Evolutionary conservation across 2,797 vertebrate genomes (phyloP).

Genomic region (Threskiornis aethiopicus): DNA sequence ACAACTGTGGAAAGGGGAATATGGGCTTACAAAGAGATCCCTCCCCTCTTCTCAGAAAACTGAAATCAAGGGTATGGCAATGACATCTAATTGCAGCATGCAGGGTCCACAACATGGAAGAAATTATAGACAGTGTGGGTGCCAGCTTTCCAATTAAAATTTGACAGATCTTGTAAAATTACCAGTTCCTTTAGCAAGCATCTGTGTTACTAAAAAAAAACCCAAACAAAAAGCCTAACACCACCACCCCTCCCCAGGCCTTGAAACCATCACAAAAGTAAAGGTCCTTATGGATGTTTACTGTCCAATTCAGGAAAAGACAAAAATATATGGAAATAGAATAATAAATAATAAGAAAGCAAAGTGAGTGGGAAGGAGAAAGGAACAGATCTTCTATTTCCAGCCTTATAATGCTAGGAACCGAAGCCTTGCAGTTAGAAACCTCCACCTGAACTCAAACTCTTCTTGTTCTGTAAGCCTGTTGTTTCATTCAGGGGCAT

Average conservation of each 20-base stretch:
- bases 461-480: not conserved
- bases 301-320: not conserved
- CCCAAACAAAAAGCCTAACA: not conserved
- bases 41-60: not conserved
- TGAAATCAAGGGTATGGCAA: not conserved
- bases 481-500: not conserved
- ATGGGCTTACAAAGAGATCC: not conserved
- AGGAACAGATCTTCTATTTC: not conserved
- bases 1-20: not conserved
- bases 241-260: accelerated
- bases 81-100: not conserved
- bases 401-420: not conserved
- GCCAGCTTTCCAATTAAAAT: not conserved
- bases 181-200: not conserved
- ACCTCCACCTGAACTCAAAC: not conserved
- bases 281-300: not conserved
- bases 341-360: not conserved
- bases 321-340: not conserved
- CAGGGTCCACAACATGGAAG: not conserved
- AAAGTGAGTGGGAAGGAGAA: not conserved
- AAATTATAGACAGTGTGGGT: not conserved
- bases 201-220: not conserved
- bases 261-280: not conserved
- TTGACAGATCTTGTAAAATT: not conserved
- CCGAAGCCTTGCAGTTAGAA: not conserved